A percentile compares a stretch with the other conserved stretches of the same genome.
Conservation (phyloP, 2,113 vertebrate species). For the Lepisosteus osseus region DNA sequence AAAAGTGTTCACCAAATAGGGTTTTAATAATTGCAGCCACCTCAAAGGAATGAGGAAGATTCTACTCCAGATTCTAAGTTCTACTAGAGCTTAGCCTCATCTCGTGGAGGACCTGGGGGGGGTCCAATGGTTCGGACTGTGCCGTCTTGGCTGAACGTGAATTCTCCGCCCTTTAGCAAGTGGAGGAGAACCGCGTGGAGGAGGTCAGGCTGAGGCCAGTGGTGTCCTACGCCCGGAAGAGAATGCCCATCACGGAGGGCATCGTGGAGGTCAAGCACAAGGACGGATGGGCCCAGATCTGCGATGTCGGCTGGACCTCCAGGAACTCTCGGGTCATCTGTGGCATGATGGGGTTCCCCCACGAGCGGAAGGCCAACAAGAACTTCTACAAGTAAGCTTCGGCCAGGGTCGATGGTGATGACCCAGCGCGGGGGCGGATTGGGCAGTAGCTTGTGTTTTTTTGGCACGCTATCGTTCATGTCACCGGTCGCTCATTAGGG, state of each 20-base stretch:
- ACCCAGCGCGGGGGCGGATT: too few relatives aligned
- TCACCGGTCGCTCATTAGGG: too few relatives aligned
- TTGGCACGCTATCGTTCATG: too few relatives aligned
- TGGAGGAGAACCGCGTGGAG: constrained; percentile 80
- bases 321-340: constrained; percentile 87
- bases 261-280: constrained; percentile 84
- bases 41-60: too few relatives aligned
- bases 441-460: too few relatives aligned
- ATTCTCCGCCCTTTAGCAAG: constrained; percentile 39
- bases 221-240: constrained; percentile 55
- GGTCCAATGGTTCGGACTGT: too few relatives aligned
- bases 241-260: constrained; percentile 79
- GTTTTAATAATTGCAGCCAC: too few relatives aligned
- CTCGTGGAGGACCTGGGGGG: background rate
- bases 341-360: constrained; percentile 91
- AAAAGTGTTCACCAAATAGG: too few relatives aligned
- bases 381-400: constrained; percentile 89
- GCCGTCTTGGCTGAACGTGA: background rate
- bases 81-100: background rate
- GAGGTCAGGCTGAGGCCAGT: constrained; percentile 80
- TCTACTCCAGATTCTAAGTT: too few relatives aligned
- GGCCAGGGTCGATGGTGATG: too few relatives aligned
- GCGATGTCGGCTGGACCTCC: constrained; percentile 79
- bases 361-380: constrained; percentile 85
- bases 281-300: constrained; percentile 83